phyloP scores from a whole-genome alignment of 2,888 invertebrate genomes.

The Sphecodes monilicornis region DNA sequence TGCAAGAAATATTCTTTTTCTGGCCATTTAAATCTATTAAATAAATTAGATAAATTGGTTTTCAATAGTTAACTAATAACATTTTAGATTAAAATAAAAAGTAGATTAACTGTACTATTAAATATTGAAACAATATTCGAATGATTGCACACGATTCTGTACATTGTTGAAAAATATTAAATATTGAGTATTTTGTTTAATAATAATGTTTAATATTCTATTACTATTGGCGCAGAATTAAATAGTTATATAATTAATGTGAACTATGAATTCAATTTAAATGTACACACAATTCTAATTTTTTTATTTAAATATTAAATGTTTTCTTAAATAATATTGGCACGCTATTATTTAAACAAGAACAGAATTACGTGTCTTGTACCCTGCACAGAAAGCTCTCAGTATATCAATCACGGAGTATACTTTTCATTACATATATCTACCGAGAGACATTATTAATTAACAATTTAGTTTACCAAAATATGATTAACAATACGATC shows the following conservation, averaged over 20 bases:
- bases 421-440: conserved; percentile 25
- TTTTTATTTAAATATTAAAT: too few relatives aligned
- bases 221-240: neutral
- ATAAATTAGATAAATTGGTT: neutral
- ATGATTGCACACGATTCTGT: neutral
- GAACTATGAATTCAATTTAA: neutral
- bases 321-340: neutral
- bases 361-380: neutral
- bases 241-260: neutral
- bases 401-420: conserved; percentile 24
- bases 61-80: neutral
- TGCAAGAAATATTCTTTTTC: neutral
- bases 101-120: neutral
- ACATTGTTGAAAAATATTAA: neutral
- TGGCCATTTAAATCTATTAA: neutral
- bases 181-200: neutral
- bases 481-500: conserved; percentile 47
- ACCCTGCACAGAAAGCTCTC: neutral
- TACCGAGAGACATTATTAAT: conserved; percentile 27
- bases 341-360: neutral
- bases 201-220: neutral
- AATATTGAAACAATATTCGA: neutral
- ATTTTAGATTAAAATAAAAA: neutral
- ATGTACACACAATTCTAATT: neutral
- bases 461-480: conserved; percentile 46